Evolutionary conservation across 2,888 invertebrate species (phyloP).

Genomic region (Agonopterix arenella): DNA sequence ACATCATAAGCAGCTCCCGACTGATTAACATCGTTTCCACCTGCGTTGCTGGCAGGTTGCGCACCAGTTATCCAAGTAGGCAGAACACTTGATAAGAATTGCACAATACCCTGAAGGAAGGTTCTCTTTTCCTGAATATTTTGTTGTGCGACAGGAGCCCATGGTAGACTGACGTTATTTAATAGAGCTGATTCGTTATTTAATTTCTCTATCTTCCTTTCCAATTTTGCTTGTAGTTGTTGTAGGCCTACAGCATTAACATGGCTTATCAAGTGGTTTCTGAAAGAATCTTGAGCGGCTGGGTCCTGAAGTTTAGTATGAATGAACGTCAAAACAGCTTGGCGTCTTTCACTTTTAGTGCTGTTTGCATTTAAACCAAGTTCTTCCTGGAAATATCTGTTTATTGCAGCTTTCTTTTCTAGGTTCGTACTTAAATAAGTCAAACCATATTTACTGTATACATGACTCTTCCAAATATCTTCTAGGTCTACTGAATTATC

Average conservation of each 20-base stretch:
- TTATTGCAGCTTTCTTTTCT: slow-evolving; percentile 45
- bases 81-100: slow-evolving; percentile 46
- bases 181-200: slow-evolving; percentile 50
- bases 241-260: slow-evolving; percentile 47
- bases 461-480: slow-evolving; percentile 54
- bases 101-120: slow-evolving; percentile 42
- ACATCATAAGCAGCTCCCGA: neutral
- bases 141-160: slow-evolving; percentile 39
- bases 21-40: neutral
- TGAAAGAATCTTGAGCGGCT: slow-evolving; percentile 33
- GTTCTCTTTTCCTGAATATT: slow-evolving; percentile 46
- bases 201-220: slow-evolving; percentile 49
- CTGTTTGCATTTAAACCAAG: slow-evolving; percentile 48
- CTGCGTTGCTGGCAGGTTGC: slow-evolving; percentile 1
- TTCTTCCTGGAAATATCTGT: slow-evolving; percentile 49
- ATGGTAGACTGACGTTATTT: slow-evolving; percentile 40
- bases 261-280: slow-evolving; percentile 40
- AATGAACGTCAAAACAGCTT: slow-evolving; percentile 49
- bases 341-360: slow-evolving; percentile 51
- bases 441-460: slow-evolving; percentile 54
- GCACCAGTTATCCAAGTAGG: slow-evolving; percentile 45
- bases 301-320: slow-evolving; percentile 40
- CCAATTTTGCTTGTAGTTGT: slow-evolving; percentile 39
- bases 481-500: slow-evolving; percentile 49
- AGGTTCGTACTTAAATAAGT: slow-evolving; percentile 37